Base-by-base conservation (phyloP, 2,888 invertebrate species). In the Coecobrya sp. region DNA sequence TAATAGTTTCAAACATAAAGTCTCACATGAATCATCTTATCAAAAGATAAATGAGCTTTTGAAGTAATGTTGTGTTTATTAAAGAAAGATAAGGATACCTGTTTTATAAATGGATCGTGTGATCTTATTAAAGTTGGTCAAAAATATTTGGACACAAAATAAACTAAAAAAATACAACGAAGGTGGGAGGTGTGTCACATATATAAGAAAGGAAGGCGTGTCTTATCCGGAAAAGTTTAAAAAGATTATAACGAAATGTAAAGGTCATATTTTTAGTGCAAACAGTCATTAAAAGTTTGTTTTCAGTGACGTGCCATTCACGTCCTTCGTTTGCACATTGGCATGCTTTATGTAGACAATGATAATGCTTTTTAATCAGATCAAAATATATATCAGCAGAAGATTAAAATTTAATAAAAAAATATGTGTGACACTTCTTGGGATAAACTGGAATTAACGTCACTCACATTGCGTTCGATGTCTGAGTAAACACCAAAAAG, bases 211-310 rank as follows among this genome's bases (percentile, higher is more conserved):
- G 19, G 70, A 42, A 73, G 70, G 70, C 36, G 70, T 73, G 70
- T 73, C 70, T 73, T 36, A 19, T 73, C 70, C 70, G 70, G 70
- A 11, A 68, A 36, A 36, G 7, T 49, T 49, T 49, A 73, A 19
- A 42, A 7, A 7, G 36, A 36, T 36, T 36, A 36, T 36, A 36
- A 36, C 2, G 36, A 36, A 36, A 36, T 36, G 19, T 73, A 73
- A 73, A 73, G 70, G 70, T 73, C 70, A 73, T 36, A 7, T 49
- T 42, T 73, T 73, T 73, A 19, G 42, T 73, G 3, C 70, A n/a
- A n/a, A n/a, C n/a, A n/a, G n/a, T n/a, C 10, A 73, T 19, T 36
- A 36, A 52, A 62, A 11, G 10, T 65, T 65, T 68, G 16, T 68
- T 68, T 30, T 68, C 30, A 13, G 16, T 73, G n/a, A 16, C n/a